These are phyloP conservation scores for mouse (Mus musculus) DNA, from an alignment of 2,113 vertebrate genomes.

Conservation along the genomic window GRCm39 chr19:21302501-21303000, in stretches of 20 bases:
- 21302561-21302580: too few relatives aligned
- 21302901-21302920: not conserved
- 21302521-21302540: not conserved
- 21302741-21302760: too few relatives aligned
- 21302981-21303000: not conserved
- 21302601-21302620: not conserved
- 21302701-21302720: not conserved
- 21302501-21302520: not conserved
- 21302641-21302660: not conserved
- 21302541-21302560: too few relatives aligned
- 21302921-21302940: not conserved
- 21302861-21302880: not conserved
- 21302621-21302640: not conserved
- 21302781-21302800: not conserved
- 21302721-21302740: not conserved
- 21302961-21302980: not conserved
- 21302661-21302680: not conserved
- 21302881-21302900: not conserved
- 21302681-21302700: not conserved
- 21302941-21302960: not conserved
- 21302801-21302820: not conserved
- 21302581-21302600: not conserved
- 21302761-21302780: too few relatives aligned
- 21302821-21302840: not conserved
- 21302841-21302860: not conserved